Evolutionary conservation across 2,797 vertebrate genomes (phyloP).

Genomic region (Micromesistius poutassou): DNA sequence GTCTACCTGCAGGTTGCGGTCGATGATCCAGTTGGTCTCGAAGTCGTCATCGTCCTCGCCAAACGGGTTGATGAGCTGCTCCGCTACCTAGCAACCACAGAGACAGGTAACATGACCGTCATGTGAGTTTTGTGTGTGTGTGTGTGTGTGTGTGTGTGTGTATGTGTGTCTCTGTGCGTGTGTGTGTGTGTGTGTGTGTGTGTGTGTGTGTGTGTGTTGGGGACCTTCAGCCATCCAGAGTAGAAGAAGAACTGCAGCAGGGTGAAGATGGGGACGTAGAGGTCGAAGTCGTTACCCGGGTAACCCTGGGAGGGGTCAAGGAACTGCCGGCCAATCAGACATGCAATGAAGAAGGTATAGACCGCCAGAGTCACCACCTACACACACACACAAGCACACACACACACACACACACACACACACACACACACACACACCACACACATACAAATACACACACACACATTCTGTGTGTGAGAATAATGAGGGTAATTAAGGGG

Average conservation of each 20-base stretch:
- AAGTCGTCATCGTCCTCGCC: slow-evolving; percentile 52
- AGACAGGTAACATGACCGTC: no score
- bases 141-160: no score
- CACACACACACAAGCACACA: slow-evolving; percentile 31
- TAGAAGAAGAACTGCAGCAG: slow-evolving; percentile 95
- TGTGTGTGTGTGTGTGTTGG: no score
- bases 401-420: no score
- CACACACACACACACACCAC: no score
- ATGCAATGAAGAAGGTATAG: slow-evolving; percentile 91
- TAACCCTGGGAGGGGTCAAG: slow-evolving; percentile 86
- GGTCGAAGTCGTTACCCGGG: slow-evolving; percentile 84
- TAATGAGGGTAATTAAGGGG: no score
- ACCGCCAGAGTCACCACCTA: slow-evolving; percentile 86
- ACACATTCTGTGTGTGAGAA: no score
- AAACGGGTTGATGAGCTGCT: slow-evolving; percentile 73
- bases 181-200: no score
- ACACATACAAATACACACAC: no score
- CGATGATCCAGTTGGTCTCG: slow-evolving; percentile 90
- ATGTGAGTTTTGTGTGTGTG: slow-evolving; percentile 34
- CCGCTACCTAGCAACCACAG: slow-evolving; percentile 69
- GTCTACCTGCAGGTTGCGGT: slow-evolving; percentile 86
- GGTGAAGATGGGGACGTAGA: slow-evolving; percentile 89
- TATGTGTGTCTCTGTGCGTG: no score
- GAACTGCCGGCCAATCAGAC: slow-evolving; percentile 90
- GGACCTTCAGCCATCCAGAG: slow-evolving; percentile 76